phyloP scores from a whole-genome alignment of 2,797 vertebrate species.

The Lophius americanus region DNA sequence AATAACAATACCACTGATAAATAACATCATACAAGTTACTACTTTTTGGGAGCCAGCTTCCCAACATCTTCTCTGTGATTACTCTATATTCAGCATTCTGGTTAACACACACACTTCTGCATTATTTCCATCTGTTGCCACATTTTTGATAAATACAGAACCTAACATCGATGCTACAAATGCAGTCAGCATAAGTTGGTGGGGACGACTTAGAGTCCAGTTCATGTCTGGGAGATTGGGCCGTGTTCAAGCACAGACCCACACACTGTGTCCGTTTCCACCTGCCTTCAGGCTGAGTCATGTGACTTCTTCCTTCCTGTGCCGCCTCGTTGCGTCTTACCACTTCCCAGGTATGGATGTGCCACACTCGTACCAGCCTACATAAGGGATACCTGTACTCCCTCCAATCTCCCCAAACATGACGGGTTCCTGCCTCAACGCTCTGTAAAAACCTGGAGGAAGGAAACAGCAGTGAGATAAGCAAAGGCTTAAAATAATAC shows the following conservation, averaged over 20 bases:
- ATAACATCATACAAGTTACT: constrained; percentile 94
- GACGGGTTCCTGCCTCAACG: constrained; percentile 94
- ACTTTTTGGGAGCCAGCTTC: constrained; percentile 99
- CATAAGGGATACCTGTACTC: constrained; percentile 90
- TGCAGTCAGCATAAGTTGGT: constrained; percentile 76
- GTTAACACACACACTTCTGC: constrained; percentile 42
- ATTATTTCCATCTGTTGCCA: constrained; percentile 63
- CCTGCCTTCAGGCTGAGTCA: constrained; percentile 33
- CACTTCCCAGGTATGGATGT: constrained; percentile 97
- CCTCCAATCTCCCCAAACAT: constrained; percentile 94
- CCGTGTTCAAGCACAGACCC: constrained; percentile 55
- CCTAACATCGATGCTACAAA: constrained; percentile 81
- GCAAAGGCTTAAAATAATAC: neutral
- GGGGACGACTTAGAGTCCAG: constrained; percentile 62
- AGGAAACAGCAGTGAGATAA: constrained; percentile 24
- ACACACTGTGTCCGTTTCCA: constrained; percentile 62
- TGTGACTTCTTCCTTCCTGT: constrained; percentile 41
- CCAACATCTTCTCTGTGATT: constrained; percentile 83
- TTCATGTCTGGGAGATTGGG: constrained; percentile 59
- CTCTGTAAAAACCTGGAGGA: constrained; percentile 90
- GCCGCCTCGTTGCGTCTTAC: constrained; percentile 74
- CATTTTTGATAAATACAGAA: constrained; percentile 88
- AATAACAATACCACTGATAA: constrained; percentile 87
- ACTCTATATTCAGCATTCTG: constrained; percentile 59
- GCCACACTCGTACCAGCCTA: constrained; percentile 97